Evolutionary conservation across 2,113 vertebrate species (phyloP), one percentile per base, ranked within the genome.

Genomic region (Protobothrops flavoviridis): DNA sequence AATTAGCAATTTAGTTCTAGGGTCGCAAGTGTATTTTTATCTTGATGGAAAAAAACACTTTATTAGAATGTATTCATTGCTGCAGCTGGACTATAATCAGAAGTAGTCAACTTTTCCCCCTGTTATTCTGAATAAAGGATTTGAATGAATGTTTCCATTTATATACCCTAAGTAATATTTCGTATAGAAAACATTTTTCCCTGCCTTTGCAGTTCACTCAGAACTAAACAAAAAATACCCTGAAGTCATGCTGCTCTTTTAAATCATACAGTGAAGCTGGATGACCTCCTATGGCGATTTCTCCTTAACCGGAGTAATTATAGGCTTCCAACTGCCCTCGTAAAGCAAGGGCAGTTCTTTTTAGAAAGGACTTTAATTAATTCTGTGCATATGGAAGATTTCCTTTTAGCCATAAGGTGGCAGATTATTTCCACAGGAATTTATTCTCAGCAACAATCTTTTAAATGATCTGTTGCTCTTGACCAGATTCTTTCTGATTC

Each of bases 301-400:
- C 96, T 96, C 94, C 97, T 97, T 96, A 97, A 97, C 94, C 94
- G 91, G 93, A 96, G 95, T 97, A 97, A 97, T 97, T 97, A 96
- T 91, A 96, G 91, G 95, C 92, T 97, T 97, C 91, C 95, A 95
- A 88, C 91, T 96, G 97, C 94, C 95, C 96, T 97, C 96, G 52
- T 94, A 92, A 96, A 97, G 93, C 92, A 90, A 96, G 92, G 96
- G 96, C 94, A 96, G 90, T 94, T 94, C 95, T 96, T 93, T 94
- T 87, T 97, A 93, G 95, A 96, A 97, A 97, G 96, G 90, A 97
- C 95, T 85, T 94, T 97, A 97, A 97, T 97, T 98, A 97, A 97
- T 97, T 96, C 94, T 95, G 90, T 93, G 96, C 95, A 96, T 87
- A 53, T 95, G 93, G 87, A 95, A 89, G 96, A 94, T n/a, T 95